phyloP scores from a whole-genome alignment of 2,797 vertebrate species.

The Tapera naevia region DNA sequence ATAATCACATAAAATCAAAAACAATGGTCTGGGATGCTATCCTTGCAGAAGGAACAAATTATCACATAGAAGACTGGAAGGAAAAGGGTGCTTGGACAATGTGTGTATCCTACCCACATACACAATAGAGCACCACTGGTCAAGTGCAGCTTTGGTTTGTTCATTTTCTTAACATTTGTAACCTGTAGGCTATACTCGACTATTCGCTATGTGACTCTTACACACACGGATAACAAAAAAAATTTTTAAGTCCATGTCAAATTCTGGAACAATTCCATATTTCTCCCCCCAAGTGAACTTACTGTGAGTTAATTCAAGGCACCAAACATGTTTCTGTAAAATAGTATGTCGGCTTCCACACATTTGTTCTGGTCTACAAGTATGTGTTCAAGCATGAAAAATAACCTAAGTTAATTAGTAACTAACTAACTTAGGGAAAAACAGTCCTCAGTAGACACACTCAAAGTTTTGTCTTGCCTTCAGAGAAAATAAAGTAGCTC shows the following conservation, averaged over 20 bases:
- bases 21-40: neutral
- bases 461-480: neutral
- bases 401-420: slow-evolving; percentile 23
- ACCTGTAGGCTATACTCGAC: neutral
- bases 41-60: neutral
- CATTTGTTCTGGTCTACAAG: slow-evolving; percentile 1
- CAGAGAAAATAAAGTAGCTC: slow-evolving; percentile 14
- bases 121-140: neutral
- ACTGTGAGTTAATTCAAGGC: neutral
- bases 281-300: neutral
- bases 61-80: neutral
- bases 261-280: neutral
- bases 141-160: neutral
- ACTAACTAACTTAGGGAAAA: neutral
- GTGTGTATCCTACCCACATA: neutral
- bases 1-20: neutral
- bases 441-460: neutral
- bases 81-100: neutral
- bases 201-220: neutral
- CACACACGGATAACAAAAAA: neutral
- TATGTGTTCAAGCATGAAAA: slow-evolving; percentile 16
- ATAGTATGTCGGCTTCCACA: neutral
- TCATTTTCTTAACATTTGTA: neutral
- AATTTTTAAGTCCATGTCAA: neutral
- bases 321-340: neutral